A percentile compares a stretch with the other conserved stretches of the same genome.
phyloP scores from a whole-genome alignment of 1,140 invertebrate species.

The Phenacoccus solenopsis region DNA sequence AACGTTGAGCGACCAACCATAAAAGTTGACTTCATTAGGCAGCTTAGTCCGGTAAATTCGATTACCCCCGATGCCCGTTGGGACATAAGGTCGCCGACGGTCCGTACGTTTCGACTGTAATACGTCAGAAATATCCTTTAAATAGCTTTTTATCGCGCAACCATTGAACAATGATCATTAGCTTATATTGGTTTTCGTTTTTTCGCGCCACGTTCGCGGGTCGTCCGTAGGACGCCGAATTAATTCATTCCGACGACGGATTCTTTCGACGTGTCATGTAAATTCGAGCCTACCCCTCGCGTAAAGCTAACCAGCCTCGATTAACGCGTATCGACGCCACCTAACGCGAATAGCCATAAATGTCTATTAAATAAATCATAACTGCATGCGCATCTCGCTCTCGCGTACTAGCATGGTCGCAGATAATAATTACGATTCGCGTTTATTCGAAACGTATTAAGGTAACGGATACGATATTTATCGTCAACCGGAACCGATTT shows the following conservation, averaged over 20 bases:
- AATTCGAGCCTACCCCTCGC: background rate
- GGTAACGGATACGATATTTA: slow-evolving; percentile 11
- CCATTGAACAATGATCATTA: slow-evolving; percentile 7
- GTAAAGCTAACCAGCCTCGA: background rate
- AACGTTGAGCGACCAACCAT: slow-evolving; percentile 10
- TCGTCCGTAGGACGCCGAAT: too few relatives aligned
- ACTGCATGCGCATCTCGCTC: background rate
- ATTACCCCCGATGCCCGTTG: slow-evolving; percentile 7
- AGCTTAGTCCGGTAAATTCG: slow-evolving; percentile 10
- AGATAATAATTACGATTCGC: background rate
- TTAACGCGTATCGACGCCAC: background rate
- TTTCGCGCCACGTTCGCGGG: background rate
- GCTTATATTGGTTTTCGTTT: background rate
- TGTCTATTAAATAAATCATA: slow-evolving; percentile 3
- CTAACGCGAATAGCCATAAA: background rate
- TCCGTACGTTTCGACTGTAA: background rate
- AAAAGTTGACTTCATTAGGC: slow-evolving; percentile 16
- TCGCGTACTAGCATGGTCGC: background rate
- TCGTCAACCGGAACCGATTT: background rate
- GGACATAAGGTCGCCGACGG: slow-evolving; percentile 5
- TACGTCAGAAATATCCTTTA: background rate
- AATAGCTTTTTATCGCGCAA: slow-evolving; percentile 4
- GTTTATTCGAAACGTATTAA: background rate
- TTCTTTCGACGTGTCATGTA: too few relatives aligned
- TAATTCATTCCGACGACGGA: too few relatives aligned